Evolutionary conservation across 2,888 invertebrate species (phyloP), one percentile per base, ranked within the genome.

Genomic region (Dendrolimus houi): DNA sequence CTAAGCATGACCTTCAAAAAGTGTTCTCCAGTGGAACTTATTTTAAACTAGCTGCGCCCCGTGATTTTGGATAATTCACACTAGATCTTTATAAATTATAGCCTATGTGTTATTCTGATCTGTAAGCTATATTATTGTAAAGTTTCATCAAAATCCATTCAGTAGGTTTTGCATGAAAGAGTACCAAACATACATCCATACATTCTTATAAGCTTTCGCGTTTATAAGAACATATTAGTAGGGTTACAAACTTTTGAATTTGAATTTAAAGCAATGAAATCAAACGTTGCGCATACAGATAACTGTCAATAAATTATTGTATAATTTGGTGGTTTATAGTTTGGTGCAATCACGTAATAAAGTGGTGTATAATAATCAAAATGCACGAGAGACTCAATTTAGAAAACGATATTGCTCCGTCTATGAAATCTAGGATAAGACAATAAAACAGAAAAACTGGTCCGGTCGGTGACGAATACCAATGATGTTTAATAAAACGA

Each of bases 371-470:
- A 54, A 60, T 69, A 70, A 66, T 70, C 67, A 63, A 70, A 71
- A 65, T 72, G 64, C 71, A 65, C 67, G 64, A 64, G 60, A 63
- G 56, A 65, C 65, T 68, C 68, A 60, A 69, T 74, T 75, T 76
- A 71, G 74, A 73, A 72, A 72, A 68, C 71, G 70, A 77, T 77
- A 75, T 71, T 71, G 72, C 65, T 72, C 69, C 62, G 60, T 65
- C 67, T 69, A 12, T 65, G 65, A 66, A 74, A 80, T 74, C 73
- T 80, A 79, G 81, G 78, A 81, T 81, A 74, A 69, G 67, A 80
- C 75, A 81, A 81, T 82, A 83, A 78, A 74, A 74, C 71, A 75
- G 71, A 64, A 53, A 71, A 79, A 77, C 71, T 68, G 70, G 76
- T 74, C 69, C 47, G 47, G 54, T 55, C 54, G 60, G 68, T 47